phyloP scores from a whole-genome alignment of 2,888 invertebrate species.

The Drosophila atroscutellata region DNA sequence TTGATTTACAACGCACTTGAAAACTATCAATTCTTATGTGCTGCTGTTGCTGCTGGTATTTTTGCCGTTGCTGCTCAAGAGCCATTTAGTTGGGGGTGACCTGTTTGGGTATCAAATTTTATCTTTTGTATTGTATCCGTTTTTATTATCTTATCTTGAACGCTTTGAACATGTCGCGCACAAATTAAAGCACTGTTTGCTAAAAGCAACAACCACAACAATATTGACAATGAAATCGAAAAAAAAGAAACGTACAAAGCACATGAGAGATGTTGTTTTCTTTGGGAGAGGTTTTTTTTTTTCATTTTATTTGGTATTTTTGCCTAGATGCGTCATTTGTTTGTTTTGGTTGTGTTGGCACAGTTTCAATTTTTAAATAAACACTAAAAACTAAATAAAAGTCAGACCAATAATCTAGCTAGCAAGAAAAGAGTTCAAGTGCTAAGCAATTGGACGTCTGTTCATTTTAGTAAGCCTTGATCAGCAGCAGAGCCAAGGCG shows the following conservation, averaged over 20 bases:
- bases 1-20: constrained; percentile 65
- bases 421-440: constrained; percentile 32
- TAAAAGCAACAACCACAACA: constrained; percentile 37
- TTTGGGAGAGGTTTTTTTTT: constrained; percentile 18
- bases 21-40: constrained; percentile 41
- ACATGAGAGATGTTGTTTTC: constrained; percentile 18
- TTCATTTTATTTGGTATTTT: constrained; percentile 14
- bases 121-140: constrained; percentile 30
- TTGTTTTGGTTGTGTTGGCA: constrained; percentile 29
- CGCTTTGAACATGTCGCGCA: constrained; percentile 55
- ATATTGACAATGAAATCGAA: constrained; percentile 15
- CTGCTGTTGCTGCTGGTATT: neutral
- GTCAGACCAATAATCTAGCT: constrained; percentile 34
- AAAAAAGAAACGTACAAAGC: constrained; percentile 14
- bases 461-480: constrained; percentile 52
- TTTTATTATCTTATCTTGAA: constrained; percentile 63
- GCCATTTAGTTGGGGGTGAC: constrained; percentile 27
- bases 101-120: constrained; percentile 48
- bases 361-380: constrained; percentile 51
- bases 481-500: constrained; percentile 54
- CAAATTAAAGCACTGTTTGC: constrained; percentile 69
- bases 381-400: constrained; percentile 76
- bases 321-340: constrained; percentile 37
- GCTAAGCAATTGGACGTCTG: constrained; percentile 21
- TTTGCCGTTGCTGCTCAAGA: constrained; percentile 11